phyloP scores from a whole-genome alignment of 1,140 invertebrate genomes.

The Drosophila dunni region DNA sequence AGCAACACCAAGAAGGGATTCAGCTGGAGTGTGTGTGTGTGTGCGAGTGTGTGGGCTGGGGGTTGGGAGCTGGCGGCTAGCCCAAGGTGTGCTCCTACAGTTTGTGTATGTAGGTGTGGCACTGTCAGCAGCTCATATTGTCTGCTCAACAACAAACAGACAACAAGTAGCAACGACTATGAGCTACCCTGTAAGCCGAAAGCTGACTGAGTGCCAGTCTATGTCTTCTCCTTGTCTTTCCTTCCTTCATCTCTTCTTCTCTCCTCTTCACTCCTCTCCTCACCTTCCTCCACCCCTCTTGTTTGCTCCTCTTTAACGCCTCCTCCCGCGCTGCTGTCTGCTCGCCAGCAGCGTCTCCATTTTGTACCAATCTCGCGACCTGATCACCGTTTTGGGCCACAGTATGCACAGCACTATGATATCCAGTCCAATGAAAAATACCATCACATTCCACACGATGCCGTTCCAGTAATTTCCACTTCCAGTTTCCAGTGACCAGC shows the following conservation, averaged over 20 bases:
- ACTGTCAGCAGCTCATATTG: background rate
- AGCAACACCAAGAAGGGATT: slow-evolving; percentile 52
- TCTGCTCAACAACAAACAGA: background rate
- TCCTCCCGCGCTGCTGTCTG: background rate
- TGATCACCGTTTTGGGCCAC: background rate
- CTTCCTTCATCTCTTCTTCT: too few species aligned
- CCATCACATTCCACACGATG: background rate
- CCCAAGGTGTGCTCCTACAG: background rate
- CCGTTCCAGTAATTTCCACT: background rate
- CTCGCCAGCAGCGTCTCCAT: background rate
- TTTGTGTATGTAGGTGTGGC: background rate
- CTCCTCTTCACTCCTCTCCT: too few species aligned
- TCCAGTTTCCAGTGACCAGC: too few species aligned
- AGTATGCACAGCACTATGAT: background rate
- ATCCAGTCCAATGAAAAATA: background rate
- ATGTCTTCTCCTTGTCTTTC: too few species aligned
- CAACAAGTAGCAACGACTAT: background rate
- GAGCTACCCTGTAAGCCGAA: background rate
- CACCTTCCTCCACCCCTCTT: too few species aligned
- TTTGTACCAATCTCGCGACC: background rate
- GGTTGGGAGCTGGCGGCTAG: background rate
- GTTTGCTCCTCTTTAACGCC: background rate
- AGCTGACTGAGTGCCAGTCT: too few species aligned
- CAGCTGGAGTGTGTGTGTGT: background rate
- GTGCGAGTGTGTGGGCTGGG: too few species aligned